phyloP scores from a whole-genome alignment of 2,888 invertebrate genomes.

The Euplagia quadripunctaria region DNA sequence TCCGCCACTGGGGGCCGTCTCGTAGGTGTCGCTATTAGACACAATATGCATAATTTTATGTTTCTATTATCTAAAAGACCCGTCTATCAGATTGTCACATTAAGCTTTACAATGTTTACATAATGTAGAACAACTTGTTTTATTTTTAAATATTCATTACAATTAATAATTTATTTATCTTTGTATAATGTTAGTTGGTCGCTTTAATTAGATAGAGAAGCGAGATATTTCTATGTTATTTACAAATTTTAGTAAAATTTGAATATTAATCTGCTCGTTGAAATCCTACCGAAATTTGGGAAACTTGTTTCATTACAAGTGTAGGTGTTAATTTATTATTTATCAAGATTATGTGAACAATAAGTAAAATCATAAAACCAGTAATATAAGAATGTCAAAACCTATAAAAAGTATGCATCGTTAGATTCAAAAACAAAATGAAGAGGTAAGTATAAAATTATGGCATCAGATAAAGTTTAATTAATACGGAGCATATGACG shows the following conservation, averaged over 20 bases:
- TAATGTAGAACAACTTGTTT: slow-evolving; percentile 32
- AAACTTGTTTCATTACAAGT: not conserved
- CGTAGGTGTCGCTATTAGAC: slow-evolving; percentile 57
- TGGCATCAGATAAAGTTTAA: slow-evolving; percentile 51
- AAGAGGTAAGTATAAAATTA: slow-evolving; percentile 2
- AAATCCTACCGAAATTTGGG: not conserved
- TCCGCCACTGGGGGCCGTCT: slow-evolving; percentile 46
- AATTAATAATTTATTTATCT: slow-evolving; percentile 27
- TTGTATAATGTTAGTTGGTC: slow-evolving; percentile 17
- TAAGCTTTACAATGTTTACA: slow-evolving; percentile 33
- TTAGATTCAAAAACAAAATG: not conserved
- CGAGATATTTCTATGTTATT: slow-evolving; percentile 17
- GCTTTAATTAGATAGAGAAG: slow-evolving; percentile 21
- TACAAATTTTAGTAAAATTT: not conserved
- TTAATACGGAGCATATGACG: slow-evolving; percentile 63
- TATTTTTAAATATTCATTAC: slow-evolving; percentile 35
- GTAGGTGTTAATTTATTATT: not conserved
- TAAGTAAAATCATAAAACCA: not conserved
- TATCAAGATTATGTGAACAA: not conserved
- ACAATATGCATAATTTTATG: slow-evolving; percentile 70
- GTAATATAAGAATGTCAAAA: not conserved
- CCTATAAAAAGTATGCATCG: not conserved
- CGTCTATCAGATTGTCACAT: slow-evolving; percentile 30
- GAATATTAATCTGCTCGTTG: not conserved
- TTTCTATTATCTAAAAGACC: slow-evolving; percentile 54